Evolutionary conservation across 2,888 invertebrate genomes (phyloP).

Genomic region (Arctia plantaginis): DNA sequence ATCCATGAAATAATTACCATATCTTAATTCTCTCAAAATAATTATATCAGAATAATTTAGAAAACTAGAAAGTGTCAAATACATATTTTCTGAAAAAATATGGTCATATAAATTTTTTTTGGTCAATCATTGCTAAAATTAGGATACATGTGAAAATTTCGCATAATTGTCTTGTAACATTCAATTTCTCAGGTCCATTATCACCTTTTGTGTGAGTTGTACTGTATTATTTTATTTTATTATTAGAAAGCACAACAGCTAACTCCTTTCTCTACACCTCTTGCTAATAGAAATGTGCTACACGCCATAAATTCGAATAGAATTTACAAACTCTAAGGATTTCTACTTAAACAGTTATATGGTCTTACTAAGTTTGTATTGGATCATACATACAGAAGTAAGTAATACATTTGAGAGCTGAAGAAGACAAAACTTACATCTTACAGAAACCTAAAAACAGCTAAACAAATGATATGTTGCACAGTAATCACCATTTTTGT

Average conservation of each 20-base stretch:
- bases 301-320: not conserved
- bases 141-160: not conserved
- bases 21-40: not conserved
- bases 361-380: not conserved
- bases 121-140: not conserved
- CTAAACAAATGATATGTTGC: not conserved
- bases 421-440: not conserved
- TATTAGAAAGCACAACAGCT: not conserved
- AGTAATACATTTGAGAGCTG: not conserved
- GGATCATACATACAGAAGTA: not conserved
- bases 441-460: not conserved
- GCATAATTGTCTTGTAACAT: not conserved
- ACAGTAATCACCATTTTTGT: not conserved
- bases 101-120: not conserved
- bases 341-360: not conserved
- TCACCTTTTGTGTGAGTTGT: not conserved
- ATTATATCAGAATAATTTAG: not conserved
- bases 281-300: not conserved
- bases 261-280: not conserved
- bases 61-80: not conserved
- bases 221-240: not conserved
- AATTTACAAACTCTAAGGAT: not conserved
- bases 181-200: not conserved
- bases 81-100: not conserved
- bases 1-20: not conserved